Evolutionary conservation across 2,113 vertebrate genomes (phyloP), one percentile per base, ranked within the genome.

Genomic region (Notarius lentiginosus): DNA sequence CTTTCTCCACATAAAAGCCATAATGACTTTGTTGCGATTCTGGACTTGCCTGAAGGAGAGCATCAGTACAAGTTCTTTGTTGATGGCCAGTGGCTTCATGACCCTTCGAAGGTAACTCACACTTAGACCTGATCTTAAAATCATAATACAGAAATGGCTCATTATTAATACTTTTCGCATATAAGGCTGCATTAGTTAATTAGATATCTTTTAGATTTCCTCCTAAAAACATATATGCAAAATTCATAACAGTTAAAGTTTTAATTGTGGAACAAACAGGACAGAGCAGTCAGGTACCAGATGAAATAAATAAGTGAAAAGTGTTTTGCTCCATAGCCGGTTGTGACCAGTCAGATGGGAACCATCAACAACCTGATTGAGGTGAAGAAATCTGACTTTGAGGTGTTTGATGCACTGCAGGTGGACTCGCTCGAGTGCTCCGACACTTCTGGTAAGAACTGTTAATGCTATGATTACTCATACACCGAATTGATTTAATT

Each of bases 51-150:
- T 0, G 98, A 99, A 91, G 98, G 98, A 87, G 98, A 99, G 79
- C 97, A 99, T 90, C 98, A 99, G 90, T 99, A 99, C 93, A 99
- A 99, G 91, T 99, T 99, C 91, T 99, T 99, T 91, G 98, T 99
- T 90, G 98, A 99, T n/a, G 98, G 98, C 81, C 98, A 99, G 89
- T 99, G 98, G 98, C 95, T 98, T 76, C 97, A 99, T 60, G 98
- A 99, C 90, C 94, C 97, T 0, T 97, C 97, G 18, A 98, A 99
- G 97, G 98, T 99, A 95, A 93, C n/a, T 12, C 6, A 17, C 10
- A 82, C 17, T 65, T 30, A n/a, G 0, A 30, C 49, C 10, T 3
- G 7, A 68, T 27, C 12, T 66, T 7, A 22, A 63, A 61, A 27
- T 17, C 4, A 51, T 56, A 6, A 72, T 34, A 22, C 15, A 24